A percentile compares a stretch with the other conserved stretches of the same genome.
phyloP scores from a whole-genome alignment of 1,140 invertebrate species.

The Tachypleus tridentatus region DNA sequence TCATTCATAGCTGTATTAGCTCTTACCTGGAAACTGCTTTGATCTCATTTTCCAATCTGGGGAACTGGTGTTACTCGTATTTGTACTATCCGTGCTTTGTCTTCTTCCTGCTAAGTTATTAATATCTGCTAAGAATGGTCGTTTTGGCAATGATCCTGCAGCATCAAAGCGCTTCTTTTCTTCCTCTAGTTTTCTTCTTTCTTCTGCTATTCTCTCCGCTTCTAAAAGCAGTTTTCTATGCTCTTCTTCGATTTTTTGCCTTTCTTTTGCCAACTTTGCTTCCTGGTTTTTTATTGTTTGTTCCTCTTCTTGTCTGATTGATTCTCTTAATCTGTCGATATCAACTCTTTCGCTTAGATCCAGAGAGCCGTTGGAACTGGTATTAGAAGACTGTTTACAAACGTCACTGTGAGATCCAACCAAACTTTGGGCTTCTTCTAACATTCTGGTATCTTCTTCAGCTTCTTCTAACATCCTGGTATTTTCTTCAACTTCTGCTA shows the following conservation, averaged over 20 bases:
- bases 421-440: conserved; percentile 1
- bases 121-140: no score
- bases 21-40: no score
- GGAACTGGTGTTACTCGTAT: no score
- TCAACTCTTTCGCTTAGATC: conserved; percentile 7
- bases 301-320: conserved; percentile 4
- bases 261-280: conserved; percentile 2
- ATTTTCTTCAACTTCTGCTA: conserved; percentile 6
- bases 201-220: conserved; percentile 21
- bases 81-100: no score
- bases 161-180: conserved; percentile 10
- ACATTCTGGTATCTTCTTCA: neutral
- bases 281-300: neutral
- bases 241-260: conserved; percentile 16
- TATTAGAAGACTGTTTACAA: conserved; percentile 12
- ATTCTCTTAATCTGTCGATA: conserved; percentile 6
- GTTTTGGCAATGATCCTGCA: no score
- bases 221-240: conserved; percentile 15
- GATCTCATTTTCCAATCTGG: no score
- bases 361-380: conserved; percentile 11
- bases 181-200: conserved; percentile 19
- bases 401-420: neutral
- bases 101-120: no score
- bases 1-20: no score
- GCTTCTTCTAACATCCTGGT: conserved; percentile 1